Base-by-base conservation (phyloP, 2,888 invertebrate species). In the Neoaliturus tenellus region DNA sequence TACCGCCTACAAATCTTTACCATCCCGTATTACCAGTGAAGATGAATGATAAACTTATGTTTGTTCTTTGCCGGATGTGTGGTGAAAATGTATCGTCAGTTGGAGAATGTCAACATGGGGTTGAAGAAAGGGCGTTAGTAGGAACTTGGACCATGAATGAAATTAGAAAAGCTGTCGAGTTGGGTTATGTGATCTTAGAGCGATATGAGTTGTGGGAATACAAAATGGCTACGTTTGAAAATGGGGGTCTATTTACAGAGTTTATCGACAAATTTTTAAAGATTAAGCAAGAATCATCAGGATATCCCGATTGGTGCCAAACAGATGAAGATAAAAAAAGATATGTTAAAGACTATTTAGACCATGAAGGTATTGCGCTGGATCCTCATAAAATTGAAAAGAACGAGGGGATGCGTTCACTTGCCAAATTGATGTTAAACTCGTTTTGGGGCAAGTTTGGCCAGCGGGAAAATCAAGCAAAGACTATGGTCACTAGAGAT, bases 61-160 rank as follows among this genome's bases (percentile, higher is more conserved):
- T 71, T 39, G 71, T 71, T n/a, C 20, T 71, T 31, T 78, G 78
- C 20, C 28, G 80, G 14, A 55, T 35, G 8, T 80, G 80, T 20
- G 80, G 33, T 17, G 55, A 80, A 20, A 31, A 6, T 14, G 1
- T 33, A 10, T n/a, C 85, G n/a, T 10, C 41, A 23, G 31, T n/a
- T n/a, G 10, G 28, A 0, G 28, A 67, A 0, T 91, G 90, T 84
- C 33, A 17, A 2, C 89, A 90, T 84, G 85, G 81, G 25, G 85
- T 88, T n/a, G 85, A 86, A 0, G 86, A 89, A 17, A 85, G 89
- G 28, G 41, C 81, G 0, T 80, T 90, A 5, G 83, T 73, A 0
- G 89, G 89, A 0, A 89, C 89, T 0, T 89, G 89, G 88, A 87
- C 89, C 44, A 88, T 88, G 8, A 87, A 88, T 35, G 89, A 89